Evolutionary conservation across 2,797 vertebrate species (phyloP).

Genomic region (Phrynocephalus vlangalii): DNA sequence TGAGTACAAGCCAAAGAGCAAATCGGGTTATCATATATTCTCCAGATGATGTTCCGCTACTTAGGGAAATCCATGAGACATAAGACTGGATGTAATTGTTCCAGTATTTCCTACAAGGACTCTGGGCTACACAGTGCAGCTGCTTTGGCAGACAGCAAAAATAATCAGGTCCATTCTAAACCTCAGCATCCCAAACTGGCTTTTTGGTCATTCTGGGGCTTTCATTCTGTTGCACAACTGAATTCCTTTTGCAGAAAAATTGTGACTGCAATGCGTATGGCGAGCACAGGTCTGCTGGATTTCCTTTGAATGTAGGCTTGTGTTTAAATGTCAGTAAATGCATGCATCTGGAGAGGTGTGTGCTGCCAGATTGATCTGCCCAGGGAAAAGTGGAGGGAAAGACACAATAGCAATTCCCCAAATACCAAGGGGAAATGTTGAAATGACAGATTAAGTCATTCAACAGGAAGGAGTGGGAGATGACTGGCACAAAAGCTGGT

Average conservation of each 20-base stretch:
- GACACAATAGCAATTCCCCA: too few species aligned
- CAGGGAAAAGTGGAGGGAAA: too few species aligned
- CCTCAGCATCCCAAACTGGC: neutral
- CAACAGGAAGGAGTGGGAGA: slow-evolving; percentile 1
- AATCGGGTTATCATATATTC: neutral
- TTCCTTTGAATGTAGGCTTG: neutral
- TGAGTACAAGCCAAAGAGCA: neutral
- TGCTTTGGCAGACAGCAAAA: neutral
- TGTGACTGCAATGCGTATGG: too few species aligned
- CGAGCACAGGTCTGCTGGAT: neutral
- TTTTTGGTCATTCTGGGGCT: neutral
- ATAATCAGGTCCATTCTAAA: neutral
- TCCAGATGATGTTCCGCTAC: neutral
- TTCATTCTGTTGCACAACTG: neutral
- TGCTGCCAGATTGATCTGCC: neutral
- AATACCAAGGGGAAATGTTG: neutral
- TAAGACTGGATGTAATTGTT: too few species aligned
- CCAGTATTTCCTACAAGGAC: neutral
- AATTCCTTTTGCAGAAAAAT: neutral
- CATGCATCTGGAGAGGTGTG: neutral
- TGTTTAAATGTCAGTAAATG: neutral
- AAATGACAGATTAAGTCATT: neutral
- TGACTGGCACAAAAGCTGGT: neutral
- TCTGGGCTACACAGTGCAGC: neutral
- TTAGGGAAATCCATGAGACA: too few species aligned